Evolutionary conservation across 2,888 invertebrate genomes (phyloP).

Genomic region (Desoria tigrina): DNA sequence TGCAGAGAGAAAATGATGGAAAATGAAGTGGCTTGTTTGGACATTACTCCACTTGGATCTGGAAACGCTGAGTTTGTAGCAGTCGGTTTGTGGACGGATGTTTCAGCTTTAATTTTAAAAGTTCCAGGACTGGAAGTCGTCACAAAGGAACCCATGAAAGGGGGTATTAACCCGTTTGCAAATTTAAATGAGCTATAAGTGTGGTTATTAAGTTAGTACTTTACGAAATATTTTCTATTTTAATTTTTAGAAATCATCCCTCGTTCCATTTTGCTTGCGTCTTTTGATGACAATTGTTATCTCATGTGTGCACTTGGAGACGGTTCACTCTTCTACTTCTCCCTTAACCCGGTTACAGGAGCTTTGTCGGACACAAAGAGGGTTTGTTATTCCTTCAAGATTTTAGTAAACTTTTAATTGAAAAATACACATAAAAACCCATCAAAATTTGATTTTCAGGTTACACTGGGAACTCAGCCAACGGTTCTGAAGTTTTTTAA

Average conservation of each 20-base stretch:
- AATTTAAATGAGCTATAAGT: not conserved
- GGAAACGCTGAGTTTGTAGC: constrained; percentile 75
- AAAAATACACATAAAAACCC: no score
- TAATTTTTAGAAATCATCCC: constrained; percentile 83
- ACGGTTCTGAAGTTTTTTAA: constrained; percentile 88
- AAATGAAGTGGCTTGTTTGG: constrained; percentile 94
- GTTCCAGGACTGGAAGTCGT: constrained; percentile 78
- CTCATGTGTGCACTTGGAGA: constrained; percentile 92
- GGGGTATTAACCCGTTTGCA: constrained; percentile 62
- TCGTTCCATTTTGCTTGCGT: constrained; percentile 89
- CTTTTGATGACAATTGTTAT: constrained; percentile 88
- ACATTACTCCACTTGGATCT: constrained; percentile 77
- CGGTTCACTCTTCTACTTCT: constrained; percentile 96
- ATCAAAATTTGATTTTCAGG: constrained; percentile 57
- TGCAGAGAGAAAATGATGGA: constrained; percentile 72
- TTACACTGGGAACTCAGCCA: constrained; percentile 95
- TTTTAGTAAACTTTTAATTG: not conserved
- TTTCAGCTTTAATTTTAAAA: constrained; percentile 82
- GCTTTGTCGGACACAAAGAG: constrained; percentile 84
- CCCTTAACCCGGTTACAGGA: constrained; percentile 74
- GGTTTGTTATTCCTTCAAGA: no score
- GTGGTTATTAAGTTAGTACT: not conserved
- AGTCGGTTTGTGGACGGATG: constrained; percentile 96
- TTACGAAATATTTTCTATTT: not conserved
- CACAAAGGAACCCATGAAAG: constrained; percentile 83